Evolutionary conservation across 2,797 vertebrate species (phyloP), one percentile per base, ranked within the genome.

Genomic region (Cryptoprocta ferox): DNA sequence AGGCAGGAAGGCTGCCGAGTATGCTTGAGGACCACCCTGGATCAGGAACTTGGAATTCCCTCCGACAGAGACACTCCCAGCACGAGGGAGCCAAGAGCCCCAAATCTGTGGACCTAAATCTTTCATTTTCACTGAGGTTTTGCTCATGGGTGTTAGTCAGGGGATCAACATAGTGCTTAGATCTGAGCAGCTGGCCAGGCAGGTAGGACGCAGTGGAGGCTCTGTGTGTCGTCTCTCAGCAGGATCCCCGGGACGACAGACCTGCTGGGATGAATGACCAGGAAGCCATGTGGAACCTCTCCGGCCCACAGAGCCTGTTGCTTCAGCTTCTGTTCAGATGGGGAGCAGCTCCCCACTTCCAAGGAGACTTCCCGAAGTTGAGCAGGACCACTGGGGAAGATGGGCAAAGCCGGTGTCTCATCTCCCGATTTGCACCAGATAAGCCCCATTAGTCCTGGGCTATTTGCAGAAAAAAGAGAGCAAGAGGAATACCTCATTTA

Each of bases 391-490:
- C 14, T 1, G 4, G 1, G 0, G 26, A 6, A 48, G 30, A 21
- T 0, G 11, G 21, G 6, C 42, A 42, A 14, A 59, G 32, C 48
- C 21, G 81, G 16, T 14, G 16, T 35, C 39, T 26, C 35, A 2
- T 26, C 30, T 35, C 39, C 39, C 12, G 12, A 48, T 3, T 35
- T 61, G 32, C 56, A 8, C 21, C 1, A 1, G 37, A 12, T 21
- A 37, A 48, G 45, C 32, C 30, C 42, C 28, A 1, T 24, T 13
- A 37, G 19, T 18, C 37, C 73, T 15, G 30, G 79, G 59, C 32
- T 12, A 13, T 5, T 10, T 0, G 0, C 10, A 5, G 45, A 7
- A n/a, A 19, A 32, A 32, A n/a, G 6, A 53, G 11, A 42, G 16
- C 16, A 73, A 39, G 9, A 37, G 1, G 24, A 28, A 2, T 0